These are phyloP conservation scores for Amitus sp. DNA, from an alignment of 2,888 invertebrate genomes.

Conservation along the genomic window DNA sequence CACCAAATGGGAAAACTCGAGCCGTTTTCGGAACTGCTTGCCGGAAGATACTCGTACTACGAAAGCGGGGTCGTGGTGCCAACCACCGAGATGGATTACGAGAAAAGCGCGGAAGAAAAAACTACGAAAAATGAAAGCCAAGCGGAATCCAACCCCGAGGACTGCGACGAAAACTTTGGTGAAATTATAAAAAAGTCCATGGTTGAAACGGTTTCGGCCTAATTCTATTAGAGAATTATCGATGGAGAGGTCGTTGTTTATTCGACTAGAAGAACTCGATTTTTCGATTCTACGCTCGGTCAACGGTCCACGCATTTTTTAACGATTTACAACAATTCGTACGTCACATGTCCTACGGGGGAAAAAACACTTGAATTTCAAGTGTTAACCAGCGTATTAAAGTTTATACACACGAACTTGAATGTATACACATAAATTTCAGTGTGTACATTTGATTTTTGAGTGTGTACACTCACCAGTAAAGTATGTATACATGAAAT, in stretches of 20 bases:
- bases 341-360: not conserved
- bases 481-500: too few relatives aligned
- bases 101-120: conserved; percentile 34
- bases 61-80: conserved; percentile 54
- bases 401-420: too few relatives aligned
- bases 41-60: conserved; percentile 69
- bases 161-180: conserved; percentile 82
- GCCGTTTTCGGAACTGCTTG: conserved; percentile 74
- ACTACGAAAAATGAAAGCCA: conserved; percentile 24
- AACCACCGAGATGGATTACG: conserved; percentile 32
- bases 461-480: too few relatives aligned
- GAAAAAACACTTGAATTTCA: not conserved
- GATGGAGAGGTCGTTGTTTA: conserved; percentile 59
- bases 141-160: conserved; percentile 54
- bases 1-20: conserved; percentile 73
- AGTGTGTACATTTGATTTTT: too few relatives aligned
- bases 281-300: too few relatives aligned
- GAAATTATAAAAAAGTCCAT: conserved; percentile 93
- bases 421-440: too few relatives aligned
- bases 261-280: conserved; percentile 44
- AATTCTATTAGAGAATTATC: conserved; percentile 57
- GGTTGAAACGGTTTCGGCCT: conserved; percentile 90
- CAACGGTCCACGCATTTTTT: conserved; percentile 2
- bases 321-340: not conserved
- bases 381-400: too few relatives aligned